Evolutionary conservation across 2,888 invertebrate species (phyloP).

Genomic region (Xestia xanthographa): DNA sequence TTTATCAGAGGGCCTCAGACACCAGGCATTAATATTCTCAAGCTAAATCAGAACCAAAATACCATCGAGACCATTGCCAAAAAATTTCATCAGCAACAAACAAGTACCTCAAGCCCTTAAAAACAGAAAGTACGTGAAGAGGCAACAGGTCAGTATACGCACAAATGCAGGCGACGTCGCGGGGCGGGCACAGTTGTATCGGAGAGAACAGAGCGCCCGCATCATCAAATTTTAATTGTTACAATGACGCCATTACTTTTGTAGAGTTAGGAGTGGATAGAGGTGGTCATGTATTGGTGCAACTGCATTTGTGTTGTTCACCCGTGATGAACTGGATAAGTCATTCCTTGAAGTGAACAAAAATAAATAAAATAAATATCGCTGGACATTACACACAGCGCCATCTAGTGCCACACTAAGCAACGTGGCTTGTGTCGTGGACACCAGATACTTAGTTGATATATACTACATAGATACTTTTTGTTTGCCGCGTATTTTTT

Average conservation of each 20-base stretch:
- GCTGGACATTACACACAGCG: no score
- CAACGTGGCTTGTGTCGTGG: no score
- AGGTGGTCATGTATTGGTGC: slow-evolving; percentile 15
- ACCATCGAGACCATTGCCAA: background rate
- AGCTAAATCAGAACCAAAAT: background rate
- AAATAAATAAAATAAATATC: no score
- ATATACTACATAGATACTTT: no score
- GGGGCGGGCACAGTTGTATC: slow-evolving; percentile 49
- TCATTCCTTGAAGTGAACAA: no score
- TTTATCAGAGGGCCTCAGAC: background rate
- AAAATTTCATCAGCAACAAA: slow-evolving; percentile 17
- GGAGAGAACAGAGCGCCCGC: slow-evolving; percentile 84
- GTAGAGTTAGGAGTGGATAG: slow-evolving; percentile 44
- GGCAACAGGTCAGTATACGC: slow-evolving; percentile 47
- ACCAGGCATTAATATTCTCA: background rate
- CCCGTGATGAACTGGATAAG: no score
- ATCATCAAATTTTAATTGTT: slow-evolving; percentile 89
- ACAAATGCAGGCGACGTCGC: slow-evolving; percentile 61
- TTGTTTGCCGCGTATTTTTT: no score
- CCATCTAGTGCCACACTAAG: no score
- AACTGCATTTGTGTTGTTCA: no score
- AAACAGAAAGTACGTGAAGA: slow-evolving; percentile 37
- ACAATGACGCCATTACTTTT: slow-evolving; percentile 70
- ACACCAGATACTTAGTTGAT: no score
- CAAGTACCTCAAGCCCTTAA: slow-evolving; percentile 4